Conservation (phyloP, 37 sponge, comb jelly and placozoan genomes). For the Ianthella basta region DNA sequence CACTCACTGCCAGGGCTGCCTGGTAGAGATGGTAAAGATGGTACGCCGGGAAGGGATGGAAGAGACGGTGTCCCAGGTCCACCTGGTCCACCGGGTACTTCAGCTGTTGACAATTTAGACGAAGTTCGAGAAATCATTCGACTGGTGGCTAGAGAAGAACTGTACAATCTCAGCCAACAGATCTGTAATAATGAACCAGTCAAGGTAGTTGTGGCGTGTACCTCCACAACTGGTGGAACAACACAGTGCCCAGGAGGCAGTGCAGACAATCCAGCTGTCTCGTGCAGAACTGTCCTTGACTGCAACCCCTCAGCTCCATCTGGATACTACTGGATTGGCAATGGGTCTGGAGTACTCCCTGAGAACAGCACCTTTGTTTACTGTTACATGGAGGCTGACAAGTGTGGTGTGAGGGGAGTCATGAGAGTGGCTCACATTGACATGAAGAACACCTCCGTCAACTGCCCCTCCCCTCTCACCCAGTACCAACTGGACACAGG, state of each 20-base stretch:
- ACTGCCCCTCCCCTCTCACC: constrained; percentile 1
- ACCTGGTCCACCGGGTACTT: neutral
- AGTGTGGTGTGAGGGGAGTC: constrained; percentile 26
- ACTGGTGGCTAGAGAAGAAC: neutral
- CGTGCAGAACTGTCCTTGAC: neutral
- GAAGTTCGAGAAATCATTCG: neutral
- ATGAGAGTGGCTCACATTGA: constrained; percentile 24
- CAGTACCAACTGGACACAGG: neutral
- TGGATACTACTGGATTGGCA: constrained; percentile 10
- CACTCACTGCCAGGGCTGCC: neutral
- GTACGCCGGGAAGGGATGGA: no score
- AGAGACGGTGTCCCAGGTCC: neutral
- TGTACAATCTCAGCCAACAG: no score
- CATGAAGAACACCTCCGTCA: neutral
- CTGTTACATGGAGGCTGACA: constrained; percentile 24
- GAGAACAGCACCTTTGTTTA: neutral
- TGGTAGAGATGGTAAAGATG: neutral
- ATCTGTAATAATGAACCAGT: no score
- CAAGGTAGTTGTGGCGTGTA: no score
- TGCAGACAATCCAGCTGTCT: neutral
- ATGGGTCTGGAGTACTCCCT: neutral
- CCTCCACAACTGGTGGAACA: no score
- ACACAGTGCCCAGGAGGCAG: no score
- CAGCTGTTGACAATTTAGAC: neutral
- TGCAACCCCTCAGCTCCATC: neutral